Evolutionary conservation across 2,113 vertebrate genomes (phyloP).

Genomic region (Leucosticte australis): DNA sequence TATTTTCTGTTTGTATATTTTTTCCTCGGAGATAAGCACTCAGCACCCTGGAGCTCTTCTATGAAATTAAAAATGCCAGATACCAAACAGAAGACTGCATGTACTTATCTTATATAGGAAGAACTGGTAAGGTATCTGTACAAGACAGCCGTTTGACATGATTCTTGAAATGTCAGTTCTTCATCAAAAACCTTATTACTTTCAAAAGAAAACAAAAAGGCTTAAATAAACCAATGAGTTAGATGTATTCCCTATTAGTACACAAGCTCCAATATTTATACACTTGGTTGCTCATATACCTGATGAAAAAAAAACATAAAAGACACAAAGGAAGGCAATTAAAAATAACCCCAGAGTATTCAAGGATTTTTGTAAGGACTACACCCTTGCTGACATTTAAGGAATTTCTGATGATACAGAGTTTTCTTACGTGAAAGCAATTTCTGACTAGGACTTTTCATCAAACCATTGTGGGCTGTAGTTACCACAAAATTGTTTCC

Average conservation of each 20-base stretch:
- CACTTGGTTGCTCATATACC: background rate
- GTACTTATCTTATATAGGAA: background rate
- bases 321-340: background rate
- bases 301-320: background rate
- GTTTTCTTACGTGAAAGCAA: slow-evolving; percentile 13
- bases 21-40: background rate
- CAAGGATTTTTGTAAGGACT: background rate
- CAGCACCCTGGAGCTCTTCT: background rate
- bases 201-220: background rate
- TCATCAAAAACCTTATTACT: background rate
- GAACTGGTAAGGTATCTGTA: background rate
- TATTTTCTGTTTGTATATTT: background rate
- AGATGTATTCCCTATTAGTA: background rate
- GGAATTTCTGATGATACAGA: slow-evolving; percentile 24
- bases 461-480: background rate
- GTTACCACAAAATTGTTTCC: slow-evolving; percentile 17
- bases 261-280: background rate
- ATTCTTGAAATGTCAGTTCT: background rate
- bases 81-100: background rate
- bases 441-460: background rate
- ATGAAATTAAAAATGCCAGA: background rate
- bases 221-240: background rate
- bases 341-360: background rate
- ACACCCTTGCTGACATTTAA: slow-evolving; percentile 18
- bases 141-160: background rate